Evolutionary conservation across 2,888 invertebrate species (phyloP), one percentile per base, ranked within the genome.

Genomic region (Erebia ligea): DNA sequence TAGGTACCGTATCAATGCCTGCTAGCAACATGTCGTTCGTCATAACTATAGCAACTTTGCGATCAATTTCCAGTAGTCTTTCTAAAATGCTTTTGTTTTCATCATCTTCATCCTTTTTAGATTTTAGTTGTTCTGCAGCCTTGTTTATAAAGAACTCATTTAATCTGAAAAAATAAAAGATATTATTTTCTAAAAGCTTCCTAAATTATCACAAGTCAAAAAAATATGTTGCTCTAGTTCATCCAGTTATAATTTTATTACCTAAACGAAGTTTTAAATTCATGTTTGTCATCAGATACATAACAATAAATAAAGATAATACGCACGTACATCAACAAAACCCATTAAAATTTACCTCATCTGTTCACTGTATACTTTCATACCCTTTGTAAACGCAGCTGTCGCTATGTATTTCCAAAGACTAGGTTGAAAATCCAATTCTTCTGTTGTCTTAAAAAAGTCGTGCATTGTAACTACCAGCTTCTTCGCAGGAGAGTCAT

Each of bases 1-100:
- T n/a, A 34, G 0, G 6, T 69, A 74, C 75, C 72, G 75, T 75
- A 56, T 75, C 75, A 15, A 74, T 64, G 5, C 75, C 75, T 59
- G 72, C 75, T 15, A 94, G 90, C 59, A 96, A 78, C 94, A 96
- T 94, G 77, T 96, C 96, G 75, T 94, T 86, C 0, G 95, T 95
- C 94, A 96, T 95, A 21, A 95, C 92, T 34, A 94, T 81, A 0
- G 96, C 96, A 5, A 95, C 85, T 71, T 94, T 86, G 76, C 93
- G 92, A 80, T 95, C 94, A 8, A 94, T 90, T 66, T 91, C 91
- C 0, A 95, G 81, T 42, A 96, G 82, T 77, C 95, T 95, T 80
- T 95, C 95, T 69, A 96, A 83, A 56, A 96, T 89, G 75, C 95
- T 95, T 70, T 91, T 87, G 67, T 90, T 86, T 40, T 86, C 77